Base-by-base conservation (phyloP, 1,140 invertebrate genomes). In the Neodiprion virginianus region DNA sequence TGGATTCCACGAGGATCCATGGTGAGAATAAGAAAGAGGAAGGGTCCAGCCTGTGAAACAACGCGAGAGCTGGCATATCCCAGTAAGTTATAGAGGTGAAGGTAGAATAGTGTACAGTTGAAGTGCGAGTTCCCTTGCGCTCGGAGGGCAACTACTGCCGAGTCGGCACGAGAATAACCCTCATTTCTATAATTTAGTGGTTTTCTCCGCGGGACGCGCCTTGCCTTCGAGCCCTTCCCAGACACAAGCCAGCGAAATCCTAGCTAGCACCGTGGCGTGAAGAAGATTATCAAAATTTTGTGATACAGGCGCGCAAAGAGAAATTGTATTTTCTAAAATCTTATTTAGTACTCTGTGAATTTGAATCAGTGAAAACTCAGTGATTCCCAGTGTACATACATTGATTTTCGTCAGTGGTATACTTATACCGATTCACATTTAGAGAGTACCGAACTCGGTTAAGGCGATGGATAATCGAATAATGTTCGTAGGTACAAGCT, bases 181-280 rank as follows among this genome's bases (percentile, higher is more conserved):
- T 61, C 53, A 61, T 61, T 61, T 61, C 53, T 61, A 61, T 61
- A 61, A 61, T 61, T 61, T 61, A 61, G 53, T 61, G 53, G 53
- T 61, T 61, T 61, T 61, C 53, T 61, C 53, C 11, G n/a, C 53
- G 53, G 53, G 11, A 12, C 53, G 53, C 53, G 53, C 53, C 53
- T 40, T 40, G 28, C 53, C n/a, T 12, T 12, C 53, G 11, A 61
- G 11, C 11, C 11, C 53, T 61, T 61, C 53, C n/a, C n/a, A 61
- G 53, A 61, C n/a, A 17, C 53, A 12, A 61, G 53, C 53, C n/a
- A 17, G 53, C 53, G 8, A 61, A 61, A 61, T 61, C n/a, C 53
- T 14, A 61, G 28, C 28, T 40, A 40, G 1, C 5, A 40, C 28
- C 28, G 28, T 40, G 28, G 28, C 28, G 4, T 40, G 28, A 40